A percentile compares a stretch with the other conserved stretches of the same genome.
These are phyloP conservation scores for Dolichopus griseipennis DNA, from an alignment of 2,888 invertebrate species.

Conservation along the genomic window DNA sequence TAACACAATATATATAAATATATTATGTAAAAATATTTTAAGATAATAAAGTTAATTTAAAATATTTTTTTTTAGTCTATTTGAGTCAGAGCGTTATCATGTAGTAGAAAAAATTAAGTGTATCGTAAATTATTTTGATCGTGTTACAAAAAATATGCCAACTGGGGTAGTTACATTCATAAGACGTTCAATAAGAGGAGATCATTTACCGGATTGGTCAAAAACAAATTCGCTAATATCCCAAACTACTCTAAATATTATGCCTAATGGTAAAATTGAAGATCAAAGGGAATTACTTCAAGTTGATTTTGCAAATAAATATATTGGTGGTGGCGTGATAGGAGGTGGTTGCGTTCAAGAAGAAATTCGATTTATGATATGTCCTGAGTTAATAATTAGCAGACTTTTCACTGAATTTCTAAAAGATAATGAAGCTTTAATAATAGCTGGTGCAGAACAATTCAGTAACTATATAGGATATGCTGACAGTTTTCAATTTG, in stretches of 20 bases:
- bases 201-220: constrained; percentile 58
- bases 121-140: constrained; percentile 77
- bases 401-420: constrained; percentile 79
- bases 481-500: constrained; percentile 69
- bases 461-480: constrained; percentile 80
- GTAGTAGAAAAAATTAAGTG: constrained; percentile 69
- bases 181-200: constrained; percentile 54
- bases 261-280: constrained; percentile 73
- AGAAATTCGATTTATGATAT: constrained; percentile 91
- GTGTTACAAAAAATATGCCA: constrained; percentile 66
- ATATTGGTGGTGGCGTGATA: constrained; percentile 86
- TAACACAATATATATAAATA: too few species aligned
- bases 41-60: background rate
- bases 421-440: constrained; percentile 68
- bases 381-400: constrained; percentile 82
- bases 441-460: constrained; percentile 61
- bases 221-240: constrained; percentile 48
- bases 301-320: constrained; percentile 93
- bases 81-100: constrained; percentile 41
- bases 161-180: constrained; percentile 72
- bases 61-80: constrained; percentile 30
- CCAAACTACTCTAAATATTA: constrained; percentile 58
- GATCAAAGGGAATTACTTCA: constrained; percentile 77
- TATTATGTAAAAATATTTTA: too few species aligned
- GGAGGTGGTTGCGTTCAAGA: constrained; percentile 90